These are phyloP conservation scores for Drosophila peninsularis DNA, from an alignment of 2,888 invertebrate species.

Conservation along the genomic window DNA sequence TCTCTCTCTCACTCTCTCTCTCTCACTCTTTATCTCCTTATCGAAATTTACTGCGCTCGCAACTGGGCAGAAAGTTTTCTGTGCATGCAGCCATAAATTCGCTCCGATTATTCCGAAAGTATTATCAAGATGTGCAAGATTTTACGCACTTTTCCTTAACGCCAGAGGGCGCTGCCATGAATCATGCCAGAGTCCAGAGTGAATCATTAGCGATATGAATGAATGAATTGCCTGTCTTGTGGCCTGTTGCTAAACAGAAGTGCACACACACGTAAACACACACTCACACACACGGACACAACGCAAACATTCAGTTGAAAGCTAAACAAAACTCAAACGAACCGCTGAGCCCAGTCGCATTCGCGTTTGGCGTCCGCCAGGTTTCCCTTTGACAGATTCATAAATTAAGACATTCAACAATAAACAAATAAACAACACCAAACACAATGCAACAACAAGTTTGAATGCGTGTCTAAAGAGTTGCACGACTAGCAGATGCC, in stretches of 20 bases:
- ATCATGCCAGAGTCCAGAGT: slow-evolving; percentile 40
- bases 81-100: slow-evolving; percentile 64
- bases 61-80: slow-evolving; percentile 53
- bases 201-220: slow-evolving; percentile 48
- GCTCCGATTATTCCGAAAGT: slow-evolving; percentile 40
- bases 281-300: background rate
- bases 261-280: slow-evolving; percentile 20
- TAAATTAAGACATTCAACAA: slow-evolving; percentile 80
- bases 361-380: slow-evolving; percentile 39
- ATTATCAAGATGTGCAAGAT: slow-evolving; percentile 50
- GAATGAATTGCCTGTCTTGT: slow-evolving; percentile 51
- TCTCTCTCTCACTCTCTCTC: background rate
- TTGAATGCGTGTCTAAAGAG: no score
- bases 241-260: slow-evolving; percentile 39
- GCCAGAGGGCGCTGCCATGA: slow-evolving; percentile 39
- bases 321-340: slow-evolving; percentile 47
- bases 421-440: slow-evolving; percentile 67
- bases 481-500: background rate
- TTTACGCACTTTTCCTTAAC: slow-evolving; percentile 43
- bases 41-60: slow-evolving; percentile 15
- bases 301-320: slow-evolving; percentile 19
- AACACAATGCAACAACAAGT: slow-evolving; percentile 45
- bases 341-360: slow-evolving; percentile 34
- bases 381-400: slow-evolving; percentile 68
- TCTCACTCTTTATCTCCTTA: background rate